These are phyloP conservation scores for Carabus problematicus DNA, from an alignment of 2,888 invertebrate genomes.

Conservation along the genomic window DNA sequence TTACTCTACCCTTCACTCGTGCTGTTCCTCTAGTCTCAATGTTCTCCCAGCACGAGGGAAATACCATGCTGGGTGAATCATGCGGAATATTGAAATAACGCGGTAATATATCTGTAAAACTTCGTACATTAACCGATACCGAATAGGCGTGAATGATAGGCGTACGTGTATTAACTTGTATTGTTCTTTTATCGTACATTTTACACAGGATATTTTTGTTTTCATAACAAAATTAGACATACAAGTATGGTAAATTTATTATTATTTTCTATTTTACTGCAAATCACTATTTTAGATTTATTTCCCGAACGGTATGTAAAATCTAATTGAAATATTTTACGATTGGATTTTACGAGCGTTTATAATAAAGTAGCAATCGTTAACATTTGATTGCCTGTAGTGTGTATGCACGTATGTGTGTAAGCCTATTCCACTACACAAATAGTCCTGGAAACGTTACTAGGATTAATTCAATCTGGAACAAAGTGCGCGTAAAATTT, in stretches of 20 bases:
- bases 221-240: too few species aligned
- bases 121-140: slow-evolving; percentile 4
- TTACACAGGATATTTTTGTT: too few species aligned
- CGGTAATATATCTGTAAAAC: slow-evolving; percentile 11
- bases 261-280: too few species aligned
- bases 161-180: neutral
- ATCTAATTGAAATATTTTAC: too few species aligned
- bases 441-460: slow-evolving; percentile 1
- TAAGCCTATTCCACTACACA: neutral
- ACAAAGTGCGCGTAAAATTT: slow-evolving; percentile 32
- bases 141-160: neutral
- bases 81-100: slow-evolving; percentile 12
- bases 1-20: neutral
- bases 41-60: neutral
- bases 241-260: too few species aligned
- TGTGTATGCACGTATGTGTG: too few species aligned
- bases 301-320: too few species aligned
- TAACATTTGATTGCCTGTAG: too few species aligned
- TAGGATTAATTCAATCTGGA: slow-evolving; percentile 28
- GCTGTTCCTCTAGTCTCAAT: neutral
- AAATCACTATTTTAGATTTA: too few species aligned
- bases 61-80: neutral
- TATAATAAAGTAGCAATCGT: too few species aligned
- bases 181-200: too few species aligned
- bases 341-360: too few species aligned